Base-by-base conservation (phyloP, 2,888 invertebrate species). In the Azorinus chamasolen region DNA sequence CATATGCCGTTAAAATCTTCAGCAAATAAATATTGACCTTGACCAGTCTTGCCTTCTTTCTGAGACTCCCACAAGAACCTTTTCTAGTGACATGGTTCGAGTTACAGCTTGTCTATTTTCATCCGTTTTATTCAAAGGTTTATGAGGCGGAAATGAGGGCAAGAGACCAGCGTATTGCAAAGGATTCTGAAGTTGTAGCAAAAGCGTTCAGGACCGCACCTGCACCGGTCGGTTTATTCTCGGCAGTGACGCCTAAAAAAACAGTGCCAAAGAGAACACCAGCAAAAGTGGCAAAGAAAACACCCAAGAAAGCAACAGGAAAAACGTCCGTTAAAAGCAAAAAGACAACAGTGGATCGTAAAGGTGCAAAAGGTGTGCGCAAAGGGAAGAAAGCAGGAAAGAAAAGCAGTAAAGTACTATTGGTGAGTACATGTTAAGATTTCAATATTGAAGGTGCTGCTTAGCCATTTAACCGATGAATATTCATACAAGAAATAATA, bases 61-160 rank as follows among this genome's bases (percentile, higher is more conserved):
- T n/a, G n/a, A n/a, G n/a, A n/a, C n/a, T n/a, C n/a, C n/a, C n/a
- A n/a, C n/a, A n/a, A n/a, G n/a, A n/a, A n/a, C n/a, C n/a, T n/a
- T n/a, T n/a, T n/a, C n/a, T n/a, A n/a, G n/a, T n/a, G n/a, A n/a
- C n/a, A n/a, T n/a, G n/a, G n/a, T n/a, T n/a, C n/a, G n/a, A n/a
- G n/a, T n/a, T n/a, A n/a, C n/a, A n/a, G n/a, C n/a, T n/a, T n/a
- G n/a, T n/a, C n/a, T n/a, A n/a, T n/a, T 10, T 51, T 68, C 10
- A 18, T 22, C 55, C 61, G 16, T 18, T 55, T 48, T 22, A 59
- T 72, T 20, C 62, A n/a, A n/a, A 84, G 82, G 68, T 62, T 25
- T 84, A 78, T 64, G 79, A 79, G 57, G 71, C 73, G 37, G 84
- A 82, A 62, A 79, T 82, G 22, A 54, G 78, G 27, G 66, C 71